Evolutionary conservation across 2,113 vertebrate species (phyloP), one percentile per base, ranked within the genome.

Genomic region (Anser cygnoides): DNA sequence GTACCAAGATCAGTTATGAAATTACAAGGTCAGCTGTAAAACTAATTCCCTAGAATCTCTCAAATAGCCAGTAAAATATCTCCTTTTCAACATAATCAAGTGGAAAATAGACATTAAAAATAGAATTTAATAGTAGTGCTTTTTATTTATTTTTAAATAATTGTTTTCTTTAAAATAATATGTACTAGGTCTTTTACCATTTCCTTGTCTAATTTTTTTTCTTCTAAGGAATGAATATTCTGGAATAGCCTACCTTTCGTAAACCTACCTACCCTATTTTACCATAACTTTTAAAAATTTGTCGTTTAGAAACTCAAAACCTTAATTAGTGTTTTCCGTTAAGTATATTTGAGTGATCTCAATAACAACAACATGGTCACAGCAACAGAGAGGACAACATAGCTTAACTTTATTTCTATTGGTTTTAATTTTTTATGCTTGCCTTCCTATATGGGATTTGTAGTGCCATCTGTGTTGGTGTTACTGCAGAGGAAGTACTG

Each of bases 11-110:
- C 16, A 19, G 3, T 33, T 70, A 17, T 2, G 39, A 79, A 75
- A 83, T 93, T 67, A 83, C 52, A 71, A 72, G 63, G 50, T 73
- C 26, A 89, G 8, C 41, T 80, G 7, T 84, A 77, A 90, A 83
- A 58, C 20, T 58, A 74, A 77, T 87, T 39, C 44, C 62, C 73
- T 15, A 61, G 15, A 74, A 81, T 74, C 29, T 46, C 49, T 57
- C 17, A 33, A 61, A 50, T 71, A 86, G 26, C 17, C 21, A 74
- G 11, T 67, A 15, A 82, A 78, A 49, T 66, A 37, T 3, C 46
- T 41, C 4, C 5, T 18, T 80, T 46, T 31, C 61, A 46, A 14
- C 84, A 71, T 92, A 66, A 81, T 31, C 2, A 44, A 61, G 5
- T 6, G 4, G 55, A 67, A 93, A 81, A 50, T 31, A 73, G 22